Evolutionary conservation across 2,113 vertebrate genomes (phyloP).

Genomic region (Myrmophylax atrothorax): DNA sequence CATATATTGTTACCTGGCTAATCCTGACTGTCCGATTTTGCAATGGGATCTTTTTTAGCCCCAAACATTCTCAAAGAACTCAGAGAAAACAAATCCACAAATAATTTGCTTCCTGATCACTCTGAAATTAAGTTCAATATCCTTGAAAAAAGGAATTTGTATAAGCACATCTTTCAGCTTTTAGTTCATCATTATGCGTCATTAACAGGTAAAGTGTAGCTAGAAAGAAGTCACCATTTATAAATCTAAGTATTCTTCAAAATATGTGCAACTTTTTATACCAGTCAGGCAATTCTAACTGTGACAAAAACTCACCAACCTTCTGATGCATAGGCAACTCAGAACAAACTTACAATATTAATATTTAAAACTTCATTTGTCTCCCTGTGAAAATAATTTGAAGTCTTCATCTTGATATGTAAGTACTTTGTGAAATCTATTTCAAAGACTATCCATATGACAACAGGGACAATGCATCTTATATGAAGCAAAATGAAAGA

Average conservation of each 20-base stretch:
- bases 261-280: background rate
- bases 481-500: background rate
- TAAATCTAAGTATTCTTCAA: background rate
- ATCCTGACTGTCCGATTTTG: background rate
- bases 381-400: background rate
- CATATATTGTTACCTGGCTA: constrained; percentile 43
- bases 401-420: background rate
- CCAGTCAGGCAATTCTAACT: background rate
- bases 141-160: background rate
- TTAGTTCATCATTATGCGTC: background rate
- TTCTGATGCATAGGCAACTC: background rate
- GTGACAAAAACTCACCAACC: background rate
- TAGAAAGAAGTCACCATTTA: background rate
- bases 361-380: background rate
- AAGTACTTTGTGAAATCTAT: background rate
- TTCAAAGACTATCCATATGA: constrained; percentile 6
- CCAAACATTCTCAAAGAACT: background rate
- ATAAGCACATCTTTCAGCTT: background rate
- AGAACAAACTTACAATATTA: background rate
- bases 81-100: background rate
- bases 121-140: background rate
- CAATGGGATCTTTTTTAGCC: background rate
- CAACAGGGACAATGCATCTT: background rate
- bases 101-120: background rate
- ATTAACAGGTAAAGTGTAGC: background rate